Percentiles rank a stretch among this genome's conserved stretches.
Conservation (phyloP, 2,888 invertebrate genomes). For the Therioaphis trifolii region DNA sequence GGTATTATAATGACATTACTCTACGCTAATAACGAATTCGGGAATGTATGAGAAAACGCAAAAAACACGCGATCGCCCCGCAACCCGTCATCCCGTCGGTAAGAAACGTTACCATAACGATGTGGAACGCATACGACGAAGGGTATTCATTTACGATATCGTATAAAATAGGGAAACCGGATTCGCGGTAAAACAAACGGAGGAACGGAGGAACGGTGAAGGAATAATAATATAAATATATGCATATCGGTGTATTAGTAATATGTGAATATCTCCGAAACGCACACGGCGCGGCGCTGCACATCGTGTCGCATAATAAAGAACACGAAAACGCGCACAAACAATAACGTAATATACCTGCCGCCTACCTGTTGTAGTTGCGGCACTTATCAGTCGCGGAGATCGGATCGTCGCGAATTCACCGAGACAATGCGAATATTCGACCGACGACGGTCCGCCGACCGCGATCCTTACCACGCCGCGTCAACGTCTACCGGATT, state of each 20-base stretch:
- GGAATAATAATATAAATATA: conserved; percentile 4
- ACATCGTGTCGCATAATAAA: background rate
- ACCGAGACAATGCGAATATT: conserved; percentile 30
- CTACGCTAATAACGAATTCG: conserved; percentile 9
- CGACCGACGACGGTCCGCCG: background rate
- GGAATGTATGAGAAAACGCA: background rate
- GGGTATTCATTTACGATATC: conserved; percentile 12
- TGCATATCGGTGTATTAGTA: no score
- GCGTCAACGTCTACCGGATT: no score
- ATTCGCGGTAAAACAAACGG: background rate
- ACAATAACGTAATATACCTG: background rate
- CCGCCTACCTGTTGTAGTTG: background rate
- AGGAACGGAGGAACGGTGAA: background rate
- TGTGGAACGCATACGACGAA: background rate
- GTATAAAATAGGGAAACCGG: background rate
- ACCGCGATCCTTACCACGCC: background rate
- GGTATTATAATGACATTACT: background rate
- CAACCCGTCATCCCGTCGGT: background rate
- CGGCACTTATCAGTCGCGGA: conserved; percentile 22
- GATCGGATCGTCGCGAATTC: no score
- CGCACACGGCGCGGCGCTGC: no score
- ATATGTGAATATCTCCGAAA: no score
- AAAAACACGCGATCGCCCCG: background rate
- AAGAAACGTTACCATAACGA: background rate
- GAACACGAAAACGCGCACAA: background rate